Base-by-base conservation (phyloP, 2,113 vertebrate genomes). In the Leptodactylus fuscus region DNA sequence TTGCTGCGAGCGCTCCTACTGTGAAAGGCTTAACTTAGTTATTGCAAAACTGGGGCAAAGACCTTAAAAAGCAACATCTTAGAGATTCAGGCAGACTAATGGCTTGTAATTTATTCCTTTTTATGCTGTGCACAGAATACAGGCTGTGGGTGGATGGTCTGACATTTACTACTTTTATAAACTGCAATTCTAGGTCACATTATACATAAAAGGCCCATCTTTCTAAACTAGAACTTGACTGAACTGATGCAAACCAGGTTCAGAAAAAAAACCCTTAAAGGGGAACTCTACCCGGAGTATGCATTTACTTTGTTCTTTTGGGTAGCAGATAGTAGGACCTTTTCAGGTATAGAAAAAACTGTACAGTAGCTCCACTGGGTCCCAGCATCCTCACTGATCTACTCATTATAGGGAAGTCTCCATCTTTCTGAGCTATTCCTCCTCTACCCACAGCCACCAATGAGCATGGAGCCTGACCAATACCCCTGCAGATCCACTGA, bases 31-130 rank as follows among this genome's bases (percentile, higher is more conserved):
- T 46, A 44, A 69, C 24, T 67, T 32, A 46, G 38, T 81, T 81
- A 81, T 13, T 48, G 38, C 58, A 22, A 46, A 48, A 32, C 27
- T n/a, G 38, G 58, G 38, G 16, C 58, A 67, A 29, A 7, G n/a
- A 20, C 55, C 34, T 65, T 15, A 24, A 48, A 32, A 67, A 67
- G 44, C 79, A 49, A 38, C 78, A 65, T 65, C 38, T 81, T 1
- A 55, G 24, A 62, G 60, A 27, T 27, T 62, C 41, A 65, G 53
- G 29, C 60, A 67, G 34, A 48, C 41, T 81, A 81, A 81, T 65
- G 60, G 60, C 15, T 29, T 81, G 60, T 46, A 67, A 67, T 81
- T 67, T 81, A 65, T 81, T 24, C 24, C 41, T 24, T 69, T 81
- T 49, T 69, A 81, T 32, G 41, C 16, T 48, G 13, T 49, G 41